Evolutionary conservation across 1,140 invertebrate species (phyloP), one percentile per base, ranked within the genome.

Genomic region (Drosophila melanogaster): DNA sequence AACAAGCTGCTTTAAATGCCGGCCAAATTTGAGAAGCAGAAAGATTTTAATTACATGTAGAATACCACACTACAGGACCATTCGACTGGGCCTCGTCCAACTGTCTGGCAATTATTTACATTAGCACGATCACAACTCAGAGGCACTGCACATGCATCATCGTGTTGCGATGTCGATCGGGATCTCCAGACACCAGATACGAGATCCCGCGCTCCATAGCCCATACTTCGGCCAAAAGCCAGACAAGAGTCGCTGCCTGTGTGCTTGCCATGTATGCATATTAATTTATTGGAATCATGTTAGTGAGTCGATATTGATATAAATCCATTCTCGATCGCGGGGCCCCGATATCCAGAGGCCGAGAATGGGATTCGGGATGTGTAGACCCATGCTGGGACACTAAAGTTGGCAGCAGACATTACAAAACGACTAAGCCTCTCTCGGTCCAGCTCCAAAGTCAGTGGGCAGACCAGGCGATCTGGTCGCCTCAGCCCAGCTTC

Each of bases 201-300:
- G 14, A 47, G 11, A 8, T 10, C 5, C 15, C 7, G 10, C 22
- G 19, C 37, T 44, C 33, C 47, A 24, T 35, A 24, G 38, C 17
- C 33, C 38, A n/a, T 15, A 37, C 46, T 41, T 58, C 54, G 11
- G 55, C n/a, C 17, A 14, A 59, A 58, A 40, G 33, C 19, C 50
- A 57, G 83, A 81, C 83, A 89, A 64, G 66, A 72, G 66, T 66
- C 61, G 77, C 37, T 67, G 77, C 64, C 49, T 73, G 76, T 38
- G 60, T 71, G 79, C 65, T 72, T 81, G 78, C 59, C 80, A 84
- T 76, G 89, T 89, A 89, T 90, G 89, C 81, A 90, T 91, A 90
- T 91, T 90, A 90, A 90, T 91, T 90, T 90, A 90, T 90, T 90
- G 89, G 86, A 90, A 90, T 90, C 89, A 90, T 90, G 89, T 90